Percentiles rank a stretch among this genome's conserved stretches.
Evolutionary conservation across 2,797 vertebrate species (phyloP).

Genomic region (Coreius guichenoti): DNA sequence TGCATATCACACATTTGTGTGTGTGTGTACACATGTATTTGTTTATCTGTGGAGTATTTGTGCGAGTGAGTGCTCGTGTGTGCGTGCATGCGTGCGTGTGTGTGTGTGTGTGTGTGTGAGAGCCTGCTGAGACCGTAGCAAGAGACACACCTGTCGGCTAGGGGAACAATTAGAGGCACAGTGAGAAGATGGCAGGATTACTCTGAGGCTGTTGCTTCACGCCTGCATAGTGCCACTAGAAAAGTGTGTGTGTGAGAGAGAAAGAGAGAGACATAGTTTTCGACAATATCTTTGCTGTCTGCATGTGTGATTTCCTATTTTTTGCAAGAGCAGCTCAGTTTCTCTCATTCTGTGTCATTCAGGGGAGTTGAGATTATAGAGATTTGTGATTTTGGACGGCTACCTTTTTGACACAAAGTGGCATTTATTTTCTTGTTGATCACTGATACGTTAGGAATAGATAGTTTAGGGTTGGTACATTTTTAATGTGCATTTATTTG

Average conservation of each 20-base stretch:
- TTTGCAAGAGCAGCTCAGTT: background rate
- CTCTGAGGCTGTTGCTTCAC: constrained; percentile 47
- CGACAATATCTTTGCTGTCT: constrained; percentile 17
- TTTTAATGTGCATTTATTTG: too few relatives aligned
- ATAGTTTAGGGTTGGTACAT: too few relatives aligned
- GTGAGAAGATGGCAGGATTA: constrained; percentile 42
- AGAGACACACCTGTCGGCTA: constrained; percentile 55
- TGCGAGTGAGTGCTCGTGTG: background rate
- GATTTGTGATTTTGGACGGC: background rate
- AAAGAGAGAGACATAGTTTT: background rate
- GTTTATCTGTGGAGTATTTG: constrained; percentile 2
- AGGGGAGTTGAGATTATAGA: background rate
- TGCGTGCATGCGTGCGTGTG: background rate
- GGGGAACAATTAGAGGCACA: constrained; percentile 56
- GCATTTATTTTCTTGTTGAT: background rate
- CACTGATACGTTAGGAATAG: background rate
- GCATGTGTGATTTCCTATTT: constrained; percentile 24
- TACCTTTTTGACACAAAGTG: background rate
- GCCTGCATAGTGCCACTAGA: constrained; percentile 34
- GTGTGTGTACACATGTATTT: constrained; percentile 3
- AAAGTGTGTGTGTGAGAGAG: background rate
- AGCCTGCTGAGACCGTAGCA: constrained; percentile 38
- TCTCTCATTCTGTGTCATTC: background rate
- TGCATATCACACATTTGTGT: background rate
- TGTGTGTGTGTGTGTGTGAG: background rate